Conservation (phyloP, 2,797 vertebrate genomes). For the Hylomyscus alleni region DNA sequence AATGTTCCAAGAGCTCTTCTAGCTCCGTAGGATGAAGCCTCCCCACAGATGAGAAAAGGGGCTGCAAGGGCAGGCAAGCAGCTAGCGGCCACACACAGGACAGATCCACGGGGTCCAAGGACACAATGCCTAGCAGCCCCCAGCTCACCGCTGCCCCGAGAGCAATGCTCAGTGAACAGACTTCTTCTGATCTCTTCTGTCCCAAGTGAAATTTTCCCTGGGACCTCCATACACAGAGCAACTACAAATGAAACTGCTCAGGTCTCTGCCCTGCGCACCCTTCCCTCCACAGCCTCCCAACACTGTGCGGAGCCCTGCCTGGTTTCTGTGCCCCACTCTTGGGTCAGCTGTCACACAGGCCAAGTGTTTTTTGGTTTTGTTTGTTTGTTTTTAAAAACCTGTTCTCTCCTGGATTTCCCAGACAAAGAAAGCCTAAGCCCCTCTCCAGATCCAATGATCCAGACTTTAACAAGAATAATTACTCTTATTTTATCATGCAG, state of each 20-base stretch:
- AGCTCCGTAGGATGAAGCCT: background rate
- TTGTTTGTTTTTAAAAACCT: background rate
- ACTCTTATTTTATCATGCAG: background rate
- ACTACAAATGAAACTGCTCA: background rate
- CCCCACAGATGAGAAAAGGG: background rate
- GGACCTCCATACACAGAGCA: accelerated
- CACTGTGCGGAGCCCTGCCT: background rate
- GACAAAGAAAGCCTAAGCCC: background rate
- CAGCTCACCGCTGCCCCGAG: too few relatives aligned
- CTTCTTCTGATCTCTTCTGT: background rate
- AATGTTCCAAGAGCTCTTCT: background rate
- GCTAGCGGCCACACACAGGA: background rate
- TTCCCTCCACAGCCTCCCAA: accelerated
- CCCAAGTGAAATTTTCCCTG: background rate
- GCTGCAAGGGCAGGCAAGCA: background rate
- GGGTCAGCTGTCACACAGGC: background rate
- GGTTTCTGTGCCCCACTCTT: background rate
- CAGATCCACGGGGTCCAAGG: accelerated
- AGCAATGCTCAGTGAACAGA: accelerated
- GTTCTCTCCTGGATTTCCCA: background rate
- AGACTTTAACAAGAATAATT: background rate
- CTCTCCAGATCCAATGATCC: background rate
- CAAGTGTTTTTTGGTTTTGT: background rate
- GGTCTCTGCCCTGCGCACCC: background rate
- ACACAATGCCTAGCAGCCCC: accelerated